These are phyloP conservation scores for Phrixothrix hirtus DNA, from an alignment of 2,888 invertebrate genomes.

Conservation along the genomic window DNA sequence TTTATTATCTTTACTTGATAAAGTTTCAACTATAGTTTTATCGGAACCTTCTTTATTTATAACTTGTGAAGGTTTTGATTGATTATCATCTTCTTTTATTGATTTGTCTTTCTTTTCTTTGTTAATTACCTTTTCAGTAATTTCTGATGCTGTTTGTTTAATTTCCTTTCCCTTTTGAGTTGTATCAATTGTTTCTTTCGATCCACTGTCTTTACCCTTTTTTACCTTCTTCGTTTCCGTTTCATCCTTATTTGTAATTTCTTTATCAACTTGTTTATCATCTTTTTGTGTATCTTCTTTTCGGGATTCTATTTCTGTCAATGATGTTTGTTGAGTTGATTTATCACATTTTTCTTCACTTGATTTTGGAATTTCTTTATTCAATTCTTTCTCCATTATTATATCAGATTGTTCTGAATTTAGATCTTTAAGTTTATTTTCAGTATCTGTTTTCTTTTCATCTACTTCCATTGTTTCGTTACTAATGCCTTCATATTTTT, in stretches of 20 bases:
- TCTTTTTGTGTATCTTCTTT: conserved; percentile 12
- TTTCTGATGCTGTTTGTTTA: too few species aligned
- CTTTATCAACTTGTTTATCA: conserved; percentile 28
- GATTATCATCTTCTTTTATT: too few species aligned
- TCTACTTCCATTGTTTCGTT: too few species aligned
- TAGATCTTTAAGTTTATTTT: not conserved
- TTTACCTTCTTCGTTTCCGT: conserved; percentile 18
- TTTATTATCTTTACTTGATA: too few species aligned
- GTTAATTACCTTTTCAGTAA: too few species aligned
- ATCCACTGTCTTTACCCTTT: conserved; percentile 30
- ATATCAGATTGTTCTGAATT: not conserved
- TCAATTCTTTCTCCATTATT: conserved; percentile 7
- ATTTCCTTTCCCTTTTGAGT: too few species aligned
- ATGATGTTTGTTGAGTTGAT: conserved; percentile 10
- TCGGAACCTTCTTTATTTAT: too few species aligned
- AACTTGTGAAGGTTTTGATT: too few species aligned
- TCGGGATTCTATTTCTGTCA: conserved; percentile 9
- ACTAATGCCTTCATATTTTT: too few species aligned
- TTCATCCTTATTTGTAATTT: conserved; percentile 28
- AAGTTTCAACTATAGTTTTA: too few species aligned
- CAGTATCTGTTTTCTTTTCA: not conserved
- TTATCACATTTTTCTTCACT: conserved; percentile 20
- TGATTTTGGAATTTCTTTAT: conserved; percentile 19
- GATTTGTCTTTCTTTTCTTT: too few species aligned
- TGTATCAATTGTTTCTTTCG: conserved; percentile 26